Conservation (phyloP, 64 coral and sea anemone species). For the Hydrozoanthus tunicans region DNA sequence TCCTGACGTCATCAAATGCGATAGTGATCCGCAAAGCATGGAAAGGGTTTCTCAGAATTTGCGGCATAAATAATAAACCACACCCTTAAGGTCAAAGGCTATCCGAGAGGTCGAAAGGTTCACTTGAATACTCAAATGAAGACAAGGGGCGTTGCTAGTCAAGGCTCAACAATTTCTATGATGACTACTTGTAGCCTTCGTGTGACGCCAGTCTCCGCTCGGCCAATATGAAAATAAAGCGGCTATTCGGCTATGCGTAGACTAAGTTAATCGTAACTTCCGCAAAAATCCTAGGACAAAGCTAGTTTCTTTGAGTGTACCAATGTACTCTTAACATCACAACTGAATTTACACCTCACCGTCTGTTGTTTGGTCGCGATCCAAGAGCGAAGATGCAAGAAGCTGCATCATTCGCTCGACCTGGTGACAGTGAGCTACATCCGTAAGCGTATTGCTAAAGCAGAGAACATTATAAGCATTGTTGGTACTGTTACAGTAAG, state of each 20-base stretch:
- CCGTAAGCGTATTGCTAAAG: no score
- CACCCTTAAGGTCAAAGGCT: constrained; percentile 34
- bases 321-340: no score
- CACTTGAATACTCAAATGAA: constrained; percentile 11
- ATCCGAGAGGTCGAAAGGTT: constrained; percentile 26
- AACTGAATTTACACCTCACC: no score
- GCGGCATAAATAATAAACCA: constrained; percentile 3
- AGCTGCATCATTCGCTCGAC: no score
- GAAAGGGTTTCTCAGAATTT: background rate
- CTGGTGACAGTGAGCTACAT: no score
- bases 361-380: no score
- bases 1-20: constrained; percentile 15
- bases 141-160: background rate
- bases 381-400: no score
- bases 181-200: no score
- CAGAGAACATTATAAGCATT: background rate
- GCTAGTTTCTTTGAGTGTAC: background rate
- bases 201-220: no score
- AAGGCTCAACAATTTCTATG: no score
- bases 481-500: background rate
- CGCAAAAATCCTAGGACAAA: background rate
- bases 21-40: constrained; percentile 16
- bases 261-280: background rate
- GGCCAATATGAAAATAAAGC: no score
- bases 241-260: no score